A percentile compares a stretch with the other conserved stretches of the same genome.
These are phyloP conservation scores for Diplogasteroides magnus DNA, from an alignment of 1,140 invertebrate genomes.

Conservation along the genomic window DNA sequence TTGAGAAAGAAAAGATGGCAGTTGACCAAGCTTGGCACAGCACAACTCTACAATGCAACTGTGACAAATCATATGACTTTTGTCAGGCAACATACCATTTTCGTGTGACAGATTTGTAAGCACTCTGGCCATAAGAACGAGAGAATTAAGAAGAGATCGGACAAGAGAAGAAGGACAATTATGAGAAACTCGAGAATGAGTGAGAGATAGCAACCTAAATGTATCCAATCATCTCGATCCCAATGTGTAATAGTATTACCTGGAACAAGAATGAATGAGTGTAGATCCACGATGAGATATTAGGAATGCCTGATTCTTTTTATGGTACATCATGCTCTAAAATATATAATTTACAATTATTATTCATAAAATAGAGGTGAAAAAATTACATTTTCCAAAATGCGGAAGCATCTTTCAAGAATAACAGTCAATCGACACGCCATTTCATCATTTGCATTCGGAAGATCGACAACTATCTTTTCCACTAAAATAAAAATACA, in stretches of 20 bases:
- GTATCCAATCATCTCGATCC: constrained; percentile 7
- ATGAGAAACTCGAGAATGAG: constrained; percentile 1
- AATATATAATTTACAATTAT: not conserved
- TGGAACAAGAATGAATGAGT: constrained; percentile 17
- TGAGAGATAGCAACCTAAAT: constrained; percentile 11
- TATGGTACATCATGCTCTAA: constrained; percentile 24
- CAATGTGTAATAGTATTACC: constrained; percentile 6
- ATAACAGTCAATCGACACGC: not conserved
- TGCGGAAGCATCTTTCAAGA: constrained; percentile 30
- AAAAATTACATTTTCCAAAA: constrained; percentile 24
- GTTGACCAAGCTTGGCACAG: constrained; percentile 27
- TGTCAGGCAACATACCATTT: constrained; percentile 26
- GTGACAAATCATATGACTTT: too few species aligned
- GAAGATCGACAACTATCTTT: not conserved
- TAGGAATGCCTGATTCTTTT: constrained; percentile 34
- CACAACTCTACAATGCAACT: too few species aligned
- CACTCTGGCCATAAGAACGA: constrained; percentile 17
- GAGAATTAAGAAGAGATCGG: constrained; percentile 16
- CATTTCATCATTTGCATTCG: not conserved
- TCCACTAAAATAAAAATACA: not conserved
- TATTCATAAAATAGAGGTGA: not conserved
- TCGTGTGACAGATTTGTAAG: constrained; percentile 29
- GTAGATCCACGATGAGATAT: constrained; percentile 22
- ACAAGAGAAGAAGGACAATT: not conserved
- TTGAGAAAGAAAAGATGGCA: constrained; percentile 17